A percentile compares a stretch with the other conserved stretches of the same genome.
Conservation (phyloP, 2,797 vertebrate genomes). For the Selene dorsalis region DNA sequence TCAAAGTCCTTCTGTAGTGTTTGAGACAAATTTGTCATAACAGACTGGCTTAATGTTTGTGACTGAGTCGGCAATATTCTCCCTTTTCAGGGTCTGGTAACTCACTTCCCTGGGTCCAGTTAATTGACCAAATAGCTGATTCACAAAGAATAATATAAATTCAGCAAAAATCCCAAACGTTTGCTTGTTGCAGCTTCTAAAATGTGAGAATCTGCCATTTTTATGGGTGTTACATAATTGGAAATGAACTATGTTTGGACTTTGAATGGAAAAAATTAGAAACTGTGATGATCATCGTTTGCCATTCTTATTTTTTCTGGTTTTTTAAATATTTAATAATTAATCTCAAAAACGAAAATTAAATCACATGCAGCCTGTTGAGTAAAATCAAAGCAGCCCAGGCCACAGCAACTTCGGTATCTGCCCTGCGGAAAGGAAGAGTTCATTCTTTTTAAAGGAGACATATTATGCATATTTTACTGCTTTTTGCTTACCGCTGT, state of each 20-base stretch:
- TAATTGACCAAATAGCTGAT: background rate
- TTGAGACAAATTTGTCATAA: background rate
- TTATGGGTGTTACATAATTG: background rate
- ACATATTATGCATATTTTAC: no score
- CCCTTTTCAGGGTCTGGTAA: background rate
- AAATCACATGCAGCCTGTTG: no score
- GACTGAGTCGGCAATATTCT: background rate
- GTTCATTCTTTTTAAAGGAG: no score
- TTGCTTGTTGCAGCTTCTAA: background rate
- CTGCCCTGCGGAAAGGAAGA: no score
- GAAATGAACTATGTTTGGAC: background rate
- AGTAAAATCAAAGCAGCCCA: no score
- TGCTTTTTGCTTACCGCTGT: no score
- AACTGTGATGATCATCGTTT: background rate
- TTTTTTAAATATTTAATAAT: background rate
- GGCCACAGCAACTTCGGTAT: no score
- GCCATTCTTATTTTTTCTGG: background rate
- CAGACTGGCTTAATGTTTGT: background rate
- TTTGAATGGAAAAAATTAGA: background rate
- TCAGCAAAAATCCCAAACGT: background rate
- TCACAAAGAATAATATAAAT: background rate
- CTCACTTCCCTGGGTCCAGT: background rate
- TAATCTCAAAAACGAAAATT: no score
- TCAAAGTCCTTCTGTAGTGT: constrained; percentile 32
- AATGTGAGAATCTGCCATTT: background rate